Percentiles rank a stretch among this genome's conserved stretches.
These are phyloP conservation scores for Genyomyrus donnyi DNA, from an alignment of 2,113 vertebrate species.

Conservation along the genomic window DNA sequence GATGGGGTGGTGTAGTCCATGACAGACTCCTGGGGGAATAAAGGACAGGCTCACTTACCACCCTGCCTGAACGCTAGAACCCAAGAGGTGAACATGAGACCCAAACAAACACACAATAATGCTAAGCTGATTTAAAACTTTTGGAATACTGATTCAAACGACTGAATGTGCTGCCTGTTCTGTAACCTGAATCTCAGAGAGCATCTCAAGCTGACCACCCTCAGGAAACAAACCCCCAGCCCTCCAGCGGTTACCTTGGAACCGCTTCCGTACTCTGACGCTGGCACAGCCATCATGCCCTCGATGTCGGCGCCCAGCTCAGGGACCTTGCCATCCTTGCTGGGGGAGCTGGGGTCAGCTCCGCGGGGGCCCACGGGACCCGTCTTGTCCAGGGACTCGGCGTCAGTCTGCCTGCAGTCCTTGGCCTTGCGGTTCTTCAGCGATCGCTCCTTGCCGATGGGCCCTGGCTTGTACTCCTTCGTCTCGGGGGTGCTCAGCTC, in stretches of 20 bases:
- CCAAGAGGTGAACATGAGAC: background rate
- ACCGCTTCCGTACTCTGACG: slow-evolving; percentile 74
- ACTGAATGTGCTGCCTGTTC: background rate
- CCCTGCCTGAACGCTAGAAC: background rate
- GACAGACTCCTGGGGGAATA: slow-evolving; percentile 77
- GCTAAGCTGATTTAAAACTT: background rate
- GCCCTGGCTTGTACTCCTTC: slow-evolving; percentile 95
- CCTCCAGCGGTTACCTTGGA: slow-evolving; percentile 69
- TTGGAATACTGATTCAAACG: background rate
- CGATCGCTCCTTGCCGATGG: slow-evolving; percentile 94
- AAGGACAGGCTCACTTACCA: background rate
- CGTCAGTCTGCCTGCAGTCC: slow-evolving; percentile 79
- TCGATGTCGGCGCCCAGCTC: slow-evolving; percentile 86
- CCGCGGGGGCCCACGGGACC: slow-evolving; percentile 60
- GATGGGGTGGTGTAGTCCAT: slow-evolving; percentile 95
- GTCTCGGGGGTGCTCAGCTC: slow-evolving; percentile 84
- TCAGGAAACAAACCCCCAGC: background rate
- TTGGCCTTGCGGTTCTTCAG: slow-evolving; percentile 95
- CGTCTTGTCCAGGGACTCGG: slow-evolving; percentile 75
- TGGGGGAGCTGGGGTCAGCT: slow-evolving; percentile 68
- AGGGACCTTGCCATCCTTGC: slow-evolving; percentile 72
- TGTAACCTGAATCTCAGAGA: background rate
- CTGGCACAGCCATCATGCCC: slow-evolving; percentile 85
- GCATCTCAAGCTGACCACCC: background rate
- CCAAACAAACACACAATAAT: background rate